A percentile compares a stretch with the other conserved stretches of the same genome.
Evolutionary conservation across 2,113 vertebrate genomes (phyloP).

Genomic region (Sinosuthora webbiana): DNA sequence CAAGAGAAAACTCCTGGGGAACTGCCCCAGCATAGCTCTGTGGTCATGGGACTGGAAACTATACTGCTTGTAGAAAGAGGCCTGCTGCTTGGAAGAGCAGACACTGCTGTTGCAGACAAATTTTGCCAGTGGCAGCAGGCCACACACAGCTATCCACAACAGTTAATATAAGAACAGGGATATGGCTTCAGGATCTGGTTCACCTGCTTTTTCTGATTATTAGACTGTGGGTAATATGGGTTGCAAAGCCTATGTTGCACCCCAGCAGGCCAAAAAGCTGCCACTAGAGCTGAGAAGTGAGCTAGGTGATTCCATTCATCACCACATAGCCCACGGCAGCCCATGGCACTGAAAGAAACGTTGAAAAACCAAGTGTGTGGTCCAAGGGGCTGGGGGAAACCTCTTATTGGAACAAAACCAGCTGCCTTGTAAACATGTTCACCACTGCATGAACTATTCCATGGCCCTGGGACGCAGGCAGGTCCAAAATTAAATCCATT

Average conservation of each 20-base stretch:
- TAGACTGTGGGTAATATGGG: not conserved
- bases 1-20: not conserved
- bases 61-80: not conserved
- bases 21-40: fast-evolving
- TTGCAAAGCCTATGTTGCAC: not conserved
- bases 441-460: not conserved
- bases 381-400: not conserved
- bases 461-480: fast-evolving
- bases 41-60: not conserved
- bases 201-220: not conserved
- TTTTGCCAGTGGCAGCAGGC: not conserved
- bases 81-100: not conserved
- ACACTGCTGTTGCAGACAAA: not conserved
- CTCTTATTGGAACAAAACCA: not conserved
- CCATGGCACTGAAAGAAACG: not conserved
- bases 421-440: not conserved
- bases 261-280: not conserved
- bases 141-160: not conserved
- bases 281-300: not conserved
- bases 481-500: not conserved
- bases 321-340: not conserved
- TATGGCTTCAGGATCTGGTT: not conserved
- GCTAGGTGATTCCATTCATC: fast-evolving
- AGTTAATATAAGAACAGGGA: not conserved
- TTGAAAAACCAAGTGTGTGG: fast-evolving